These are phyloP conservation scores for Drosophila demipolita DNA, from an alignment of 2,888 invertebrate species.

Conservation along the genomic window DNA sequence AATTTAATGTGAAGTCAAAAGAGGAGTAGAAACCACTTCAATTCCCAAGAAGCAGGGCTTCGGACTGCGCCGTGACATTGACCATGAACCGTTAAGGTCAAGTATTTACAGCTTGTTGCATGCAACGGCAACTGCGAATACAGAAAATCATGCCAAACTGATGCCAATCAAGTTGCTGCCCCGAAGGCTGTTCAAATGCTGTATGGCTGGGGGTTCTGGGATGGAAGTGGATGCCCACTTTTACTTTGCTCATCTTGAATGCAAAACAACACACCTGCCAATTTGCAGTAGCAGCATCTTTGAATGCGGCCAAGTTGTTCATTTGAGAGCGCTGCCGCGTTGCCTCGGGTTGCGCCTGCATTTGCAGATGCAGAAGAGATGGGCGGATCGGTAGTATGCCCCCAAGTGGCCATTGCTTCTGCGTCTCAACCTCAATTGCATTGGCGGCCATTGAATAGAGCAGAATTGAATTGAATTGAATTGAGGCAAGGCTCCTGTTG, in stretches of 20 bases:
- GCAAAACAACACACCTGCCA: slow-evolving; percentile 51
- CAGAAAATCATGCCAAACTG: slow-evolving; percentile 12
- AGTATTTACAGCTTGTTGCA: slow-evolving; percentile 67
- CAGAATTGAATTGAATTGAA: slow-evolving; percentile 13
- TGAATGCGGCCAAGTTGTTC: slow-evolving; percentile 42
- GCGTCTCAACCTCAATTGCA: slow-evolving; percentile 31
- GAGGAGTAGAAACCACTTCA: neutral
- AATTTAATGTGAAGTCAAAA: neutral
- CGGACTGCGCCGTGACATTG: slow-evolving; percentile 56
- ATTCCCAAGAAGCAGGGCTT: neutral
- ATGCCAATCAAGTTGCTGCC: slow-evolving; percentile 34
- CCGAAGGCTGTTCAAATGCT: slow-evolving; percentile 26
- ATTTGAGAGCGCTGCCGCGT: slow-evolving; percentile 6
- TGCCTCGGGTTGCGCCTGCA: slow-evolving; percentile 6
- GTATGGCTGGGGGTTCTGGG: neutral
- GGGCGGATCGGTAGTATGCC: slow-evolving; percentile 11
- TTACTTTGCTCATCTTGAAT: slow-evolving; percentile 32
- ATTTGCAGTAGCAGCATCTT: slow-evolving; percentile 39
- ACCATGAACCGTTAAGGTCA: slow-evolving; percentile 60
- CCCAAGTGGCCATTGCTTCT: slow-evolving; percentile 21
- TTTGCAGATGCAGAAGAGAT: neutral
- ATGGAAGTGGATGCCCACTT: neutral
- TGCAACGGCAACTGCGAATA: slow-evolving; percentile 33
- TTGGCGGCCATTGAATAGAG: slow-evolving; percentile 31
- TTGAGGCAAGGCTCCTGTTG: slow-evolving; percentile 10